A percentile compares a stretch with the other conserved stretches of the same genome.
These are phyloP conservation scores for Hyles euphorbiae DNA, from an alignment of 1,140 invertebrate genomes.

Conservation along the genomic window DNA sequence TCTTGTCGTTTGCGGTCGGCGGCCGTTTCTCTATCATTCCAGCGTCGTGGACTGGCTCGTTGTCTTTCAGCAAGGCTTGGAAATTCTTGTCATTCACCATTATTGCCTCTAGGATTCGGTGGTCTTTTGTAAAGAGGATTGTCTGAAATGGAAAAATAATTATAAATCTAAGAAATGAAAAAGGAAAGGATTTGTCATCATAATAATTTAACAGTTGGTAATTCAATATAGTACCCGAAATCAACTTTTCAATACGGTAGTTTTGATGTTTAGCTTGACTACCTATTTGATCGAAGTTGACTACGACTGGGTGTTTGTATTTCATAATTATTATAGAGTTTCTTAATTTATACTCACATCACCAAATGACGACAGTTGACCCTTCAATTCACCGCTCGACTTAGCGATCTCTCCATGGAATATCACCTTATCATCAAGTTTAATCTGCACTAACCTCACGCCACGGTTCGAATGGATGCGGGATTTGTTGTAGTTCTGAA, in stretches of 20 bases:
- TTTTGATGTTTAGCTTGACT: too few species aligned
- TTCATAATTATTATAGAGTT: too few species aligned
- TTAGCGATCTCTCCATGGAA: constrained; percentile 89
- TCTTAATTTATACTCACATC: constrained; percentile 79
- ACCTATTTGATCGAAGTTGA: too few species aligned
- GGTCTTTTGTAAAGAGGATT: constrained; percentile 87
- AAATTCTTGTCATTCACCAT: constrained; percentile 83
- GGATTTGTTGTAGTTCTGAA: constrained; percentile 92
- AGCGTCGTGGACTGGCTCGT: constrained; percentile 37
- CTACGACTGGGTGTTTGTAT: too few species aligned
- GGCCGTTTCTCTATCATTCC: constrained; percentile 73
- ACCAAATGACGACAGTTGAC: constrained; percentile 83
- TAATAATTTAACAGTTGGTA: too few species aligned
- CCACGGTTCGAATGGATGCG: constrained; percentile 88
- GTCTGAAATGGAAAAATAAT: constrained; percentile 76
- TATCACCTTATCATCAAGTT: constrained; percentile 80
- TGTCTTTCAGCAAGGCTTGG: constrained; percentile 71
- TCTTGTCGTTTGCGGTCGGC: constrained; percentile 71
- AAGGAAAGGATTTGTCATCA: too few species aligned
- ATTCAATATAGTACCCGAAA: too few species aligned
- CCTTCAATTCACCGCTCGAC: constrained; percentile 83
- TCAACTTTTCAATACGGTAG: too few species aligned
- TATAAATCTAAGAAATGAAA: neutral
- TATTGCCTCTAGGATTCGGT: constrained; percentile 84
- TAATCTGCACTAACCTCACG: constrained; percentile 82